These are phyloP conservation scores for Steatornis caripensis DNA, from an alignment of 2,113 vertebrate genomes.

Conservation along the genomic window DNA sequence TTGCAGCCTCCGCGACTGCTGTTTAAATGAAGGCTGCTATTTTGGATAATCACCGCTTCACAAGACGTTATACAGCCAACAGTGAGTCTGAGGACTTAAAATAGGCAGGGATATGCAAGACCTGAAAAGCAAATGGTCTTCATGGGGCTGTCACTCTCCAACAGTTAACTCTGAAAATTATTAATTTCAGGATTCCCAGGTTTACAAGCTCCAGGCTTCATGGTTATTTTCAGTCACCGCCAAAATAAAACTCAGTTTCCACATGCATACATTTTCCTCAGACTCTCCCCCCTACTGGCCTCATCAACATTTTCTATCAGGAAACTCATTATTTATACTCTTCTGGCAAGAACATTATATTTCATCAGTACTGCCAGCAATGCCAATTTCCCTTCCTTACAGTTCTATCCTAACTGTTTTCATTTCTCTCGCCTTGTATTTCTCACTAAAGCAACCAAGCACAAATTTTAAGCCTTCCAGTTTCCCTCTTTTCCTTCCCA, in stretches of 20 bases:
- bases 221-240: conserved; percentile 25
- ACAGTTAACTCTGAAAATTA: conserved; percentile 36
- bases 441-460: conserved; percentile 50
- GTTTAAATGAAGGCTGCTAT: background rate
- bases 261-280: conserved; percentile 33
- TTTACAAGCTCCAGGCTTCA: conserved; percentile 43
- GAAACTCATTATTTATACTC: conserved; percentile 54
- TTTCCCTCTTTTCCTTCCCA: conserved; percentile 32
- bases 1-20: background rate
- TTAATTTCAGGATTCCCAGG: conserved; percentile 50
- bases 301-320: conserved; percentile 55
- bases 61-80: background rate
- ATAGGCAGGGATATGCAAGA: background rate
- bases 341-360: conserved; percentile 47
- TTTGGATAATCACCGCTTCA: background rate
- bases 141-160: background rate
- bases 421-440: conserved; percentile 34
- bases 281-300: conserved; percentile 1
- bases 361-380: conserved; percentile 47
- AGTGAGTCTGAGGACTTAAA: background rate
- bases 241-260: conserved; percentile 60
- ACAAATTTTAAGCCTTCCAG: conserved; percentile 42
- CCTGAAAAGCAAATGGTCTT: conserved; percentile 6
- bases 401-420: conserved; percentile 19
- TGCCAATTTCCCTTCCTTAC: conserved; percentile 33